phyloP scores from a whole-genome alignment of 30 jellyfish, hydroid and myxozoan genomes.

The Cassiopea xamachana region DNA sequence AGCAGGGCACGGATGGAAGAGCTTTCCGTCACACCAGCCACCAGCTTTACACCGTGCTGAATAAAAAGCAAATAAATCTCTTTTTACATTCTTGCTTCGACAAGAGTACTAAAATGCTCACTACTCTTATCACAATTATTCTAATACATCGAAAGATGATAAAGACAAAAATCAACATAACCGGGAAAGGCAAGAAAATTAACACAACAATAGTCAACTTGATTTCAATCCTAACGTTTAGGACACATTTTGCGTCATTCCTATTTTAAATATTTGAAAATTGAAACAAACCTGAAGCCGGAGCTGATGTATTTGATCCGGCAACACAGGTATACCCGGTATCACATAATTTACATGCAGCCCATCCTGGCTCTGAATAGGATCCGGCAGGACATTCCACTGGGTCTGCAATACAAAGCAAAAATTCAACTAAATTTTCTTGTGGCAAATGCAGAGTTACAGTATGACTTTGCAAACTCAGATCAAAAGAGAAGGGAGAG shows the following conservation, averaged over 20 bases:
- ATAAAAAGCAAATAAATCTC: not conserved
- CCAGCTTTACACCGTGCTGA: slow-evolving; percentile 77
- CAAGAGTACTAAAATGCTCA: not conserved
- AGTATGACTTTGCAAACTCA: too few species aligned
- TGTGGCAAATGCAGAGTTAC: not conserved
- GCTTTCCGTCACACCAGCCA: slow-evolving; percentile 86
- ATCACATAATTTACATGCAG: slow-evolving; percentile 73
- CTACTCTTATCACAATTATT: not conserved
- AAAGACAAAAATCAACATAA: too few species aligned
- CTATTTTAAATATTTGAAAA: not conserved
- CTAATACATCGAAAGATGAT: too few species aligned
- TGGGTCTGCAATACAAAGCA: slow-evolving; percentile 70
- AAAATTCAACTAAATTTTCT: not conserved
- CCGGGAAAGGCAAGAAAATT: too few species aligned
- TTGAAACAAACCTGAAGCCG: slow-evolving; percentile 71
- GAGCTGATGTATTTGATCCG: slow-evolving; percentile 84
- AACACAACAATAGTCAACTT: not conserved
- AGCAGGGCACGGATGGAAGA: slow-evolving; percentile 68
- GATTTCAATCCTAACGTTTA: not conserved
- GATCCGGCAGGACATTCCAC: slow-evolving; percentile 92
- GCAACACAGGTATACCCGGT: slow-evolving; percentile 88
- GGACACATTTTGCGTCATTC: too few species aligned
- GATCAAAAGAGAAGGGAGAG: too few species aligned
- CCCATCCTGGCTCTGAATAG: slow-evolving; percentile 83
- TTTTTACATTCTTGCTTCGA: not conserved